These are phyloP conservation scores for Tholera decimalis DNA, from an alignment of 2,888 invertebrate genomes.

Conservation along the genomic window DNA sequence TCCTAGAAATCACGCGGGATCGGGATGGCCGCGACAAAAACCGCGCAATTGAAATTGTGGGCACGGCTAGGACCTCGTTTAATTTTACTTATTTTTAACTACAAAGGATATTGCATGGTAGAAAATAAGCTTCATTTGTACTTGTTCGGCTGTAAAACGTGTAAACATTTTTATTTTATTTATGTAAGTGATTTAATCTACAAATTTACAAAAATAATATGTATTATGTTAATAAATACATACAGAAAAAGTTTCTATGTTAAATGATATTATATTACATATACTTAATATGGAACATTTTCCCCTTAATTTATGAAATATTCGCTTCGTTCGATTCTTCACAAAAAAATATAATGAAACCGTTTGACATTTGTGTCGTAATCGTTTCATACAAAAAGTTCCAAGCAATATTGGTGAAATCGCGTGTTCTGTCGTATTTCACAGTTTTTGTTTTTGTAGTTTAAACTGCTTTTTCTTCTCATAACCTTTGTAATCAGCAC, in stretches of 20 bases:
- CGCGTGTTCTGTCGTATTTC: not conserved
- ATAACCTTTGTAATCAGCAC: conserved; percentile 16
- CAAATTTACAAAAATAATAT: not conserved
- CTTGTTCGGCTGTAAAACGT: conserved; percentile 5
- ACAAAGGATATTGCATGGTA: conserved; percentile 29
- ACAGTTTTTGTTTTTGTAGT: conserved; percentile 27
- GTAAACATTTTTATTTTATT: not conserved
- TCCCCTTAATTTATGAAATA: not conserved
- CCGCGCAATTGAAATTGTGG: too few species aligned
- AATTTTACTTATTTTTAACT: not conserved
- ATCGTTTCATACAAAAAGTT: conserved; percentile 19
- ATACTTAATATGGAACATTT: too few species aligned
- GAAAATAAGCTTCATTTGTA: conserved; percentile 12
- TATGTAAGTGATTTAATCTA: conserved; percentile 6
- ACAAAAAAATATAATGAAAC: not conserved
- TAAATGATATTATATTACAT: too few species aligned
- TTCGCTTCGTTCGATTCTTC: not conserved
- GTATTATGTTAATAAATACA: not conserved
- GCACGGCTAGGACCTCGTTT: too few species aligned
- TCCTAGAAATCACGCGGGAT: too few species aligned
- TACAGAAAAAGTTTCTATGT: too few species aligned
- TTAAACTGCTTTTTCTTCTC: conserved; percentile 22
- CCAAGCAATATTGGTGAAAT: conserved; percentile 35
- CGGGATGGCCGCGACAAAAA: too few species aligned
- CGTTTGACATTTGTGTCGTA: not conserved